phyloP scores from a whole-genome alignment of 53 echinoderm and acorn worm species.

The Stichopus horrens region DNA sequence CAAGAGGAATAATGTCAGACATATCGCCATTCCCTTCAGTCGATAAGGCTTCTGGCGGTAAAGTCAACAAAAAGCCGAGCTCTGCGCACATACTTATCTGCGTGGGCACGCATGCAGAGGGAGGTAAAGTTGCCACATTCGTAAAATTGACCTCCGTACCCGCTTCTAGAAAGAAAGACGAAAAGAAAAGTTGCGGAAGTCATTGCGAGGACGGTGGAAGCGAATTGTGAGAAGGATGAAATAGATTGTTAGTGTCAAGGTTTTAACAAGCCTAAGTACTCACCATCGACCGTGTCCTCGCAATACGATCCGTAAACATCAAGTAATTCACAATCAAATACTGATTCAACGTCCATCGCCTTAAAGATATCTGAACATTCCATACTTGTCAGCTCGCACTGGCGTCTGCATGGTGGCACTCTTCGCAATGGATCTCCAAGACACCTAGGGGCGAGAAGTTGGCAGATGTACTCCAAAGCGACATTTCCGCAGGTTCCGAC shows the following conservation, averaged over 20 bases:
- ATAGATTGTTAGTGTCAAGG: too few species aligned
- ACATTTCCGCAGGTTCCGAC: neutral
- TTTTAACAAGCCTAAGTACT: neutral
- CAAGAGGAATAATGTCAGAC: neutral
- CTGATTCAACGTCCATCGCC: neutral
- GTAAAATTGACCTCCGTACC: neutral
- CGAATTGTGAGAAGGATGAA: too few species aligned
- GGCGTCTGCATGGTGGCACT: constrained; percentile 6
- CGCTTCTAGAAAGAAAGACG: too few species aligned
- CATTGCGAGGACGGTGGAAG: too few species aligned
- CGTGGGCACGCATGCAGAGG: neutral
- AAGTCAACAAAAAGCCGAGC: neutral
- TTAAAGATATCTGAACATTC: neutral
- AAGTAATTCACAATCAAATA: neutral
- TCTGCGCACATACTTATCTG: constrained; percentile 26
- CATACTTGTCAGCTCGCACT: neutral
- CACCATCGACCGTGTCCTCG: neutral
- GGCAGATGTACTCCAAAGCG: neutral
- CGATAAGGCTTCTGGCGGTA: neutral
- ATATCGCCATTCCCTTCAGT: neutral
- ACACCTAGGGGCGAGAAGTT: constrained; percentile 30
- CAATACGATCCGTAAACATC: constrained; percentile 22
- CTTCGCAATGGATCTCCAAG: constrained; percentile 24
- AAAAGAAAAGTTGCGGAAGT: too few species aligned
- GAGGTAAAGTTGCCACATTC: neutral